These are phyloP conservation scores for Lasioglossum oenotherae DNA, from an alignment of 2,888 invertebrate genomes.

Conservation along the genomic window DNA sequence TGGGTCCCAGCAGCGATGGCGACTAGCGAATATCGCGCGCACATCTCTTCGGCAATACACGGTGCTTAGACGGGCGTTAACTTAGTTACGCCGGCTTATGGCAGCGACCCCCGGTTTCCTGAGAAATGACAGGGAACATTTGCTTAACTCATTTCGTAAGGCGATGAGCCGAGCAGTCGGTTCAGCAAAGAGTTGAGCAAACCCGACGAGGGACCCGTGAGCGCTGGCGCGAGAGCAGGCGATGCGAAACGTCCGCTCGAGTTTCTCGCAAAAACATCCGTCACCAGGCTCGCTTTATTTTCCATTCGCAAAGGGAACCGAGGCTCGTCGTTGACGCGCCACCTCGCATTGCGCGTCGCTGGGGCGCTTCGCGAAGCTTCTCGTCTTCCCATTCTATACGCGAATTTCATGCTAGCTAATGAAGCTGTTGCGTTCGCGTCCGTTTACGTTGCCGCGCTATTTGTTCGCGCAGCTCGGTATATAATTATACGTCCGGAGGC, in stretches of 20 bases:
- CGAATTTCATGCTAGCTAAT: constrained; percentile 28
- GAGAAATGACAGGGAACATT: constrained; percentile 34
- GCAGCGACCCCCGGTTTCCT: background rate
- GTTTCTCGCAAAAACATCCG: constrained; percentile 36
- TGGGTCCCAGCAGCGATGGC: background rate
- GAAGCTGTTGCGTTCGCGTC: constrained; percentile 24
- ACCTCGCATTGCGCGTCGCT: background rate
- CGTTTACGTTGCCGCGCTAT: constrained; percentile 18
- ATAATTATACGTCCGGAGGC: constrained; percentile 32
- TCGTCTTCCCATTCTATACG: background rate
- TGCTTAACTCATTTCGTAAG: constrained; percentile 49
- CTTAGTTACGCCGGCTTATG: background rate
- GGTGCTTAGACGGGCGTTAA: background rate
- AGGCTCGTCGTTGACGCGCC: background rate
- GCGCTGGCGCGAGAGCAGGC: background rate
- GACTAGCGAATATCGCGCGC: background rate
- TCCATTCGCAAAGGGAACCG: background rate
- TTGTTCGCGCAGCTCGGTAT: constrained; percentile 5
- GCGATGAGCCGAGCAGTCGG: constrained; percentile 37
- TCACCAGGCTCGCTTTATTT: constrained; percentile 22
- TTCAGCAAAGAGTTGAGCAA: constrained; percentile 46
- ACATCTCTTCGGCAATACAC: background rate
- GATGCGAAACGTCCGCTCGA: constrained; percentile 4
- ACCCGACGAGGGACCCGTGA: background rate
- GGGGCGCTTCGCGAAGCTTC: constrained; percentile 1